Evolutionary conservation across 2,797 vertebrate species (phyloP).

Genomic region (Distichodus sexfasciatus): DNA sequence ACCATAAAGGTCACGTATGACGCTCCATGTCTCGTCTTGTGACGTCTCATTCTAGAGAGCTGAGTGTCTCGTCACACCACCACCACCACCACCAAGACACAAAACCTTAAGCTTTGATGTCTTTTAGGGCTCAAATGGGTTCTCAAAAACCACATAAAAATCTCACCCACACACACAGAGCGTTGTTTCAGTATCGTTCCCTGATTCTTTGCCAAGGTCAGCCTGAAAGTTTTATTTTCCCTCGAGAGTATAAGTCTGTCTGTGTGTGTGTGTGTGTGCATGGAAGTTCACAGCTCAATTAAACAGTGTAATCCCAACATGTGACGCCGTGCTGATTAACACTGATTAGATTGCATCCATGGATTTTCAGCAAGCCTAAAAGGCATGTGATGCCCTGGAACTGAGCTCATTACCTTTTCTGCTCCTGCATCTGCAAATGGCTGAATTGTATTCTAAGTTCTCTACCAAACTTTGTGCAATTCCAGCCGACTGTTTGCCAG

Average conservation of each 20-base stretch:
- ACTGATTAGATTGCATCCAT: constrained; percentile 59
- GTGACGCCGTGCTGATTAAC: constrained; percentile 57
- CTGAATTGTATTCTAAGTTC: not conserved
- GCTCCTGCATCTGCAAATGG: constrained; percentile 47
- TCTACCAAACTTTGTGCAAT: not conserved
- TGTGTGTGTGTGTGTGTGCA: not conserved
- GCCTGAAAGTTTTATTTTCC: constrained; percentile 50
- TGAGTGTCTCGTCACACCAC: no score
- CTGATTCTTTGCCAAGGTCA: constrained; percentile 48
- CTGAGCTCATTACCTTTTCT: constrained; percentile 50
- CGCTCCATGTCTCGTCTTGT: no score
- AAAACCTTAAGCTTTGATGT: no score
- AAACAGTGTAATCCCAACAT: constrained; percentile 60
- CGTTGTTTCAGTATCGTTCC: constrained; percentile 43
- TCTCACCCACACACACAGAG: constrained; percentile 41
- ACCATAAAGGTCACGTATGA: no score
- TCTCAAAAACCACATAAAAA: no score
- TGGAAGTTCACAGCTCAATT: constrained; percentile 57
- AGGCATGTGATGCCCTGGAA: constrained; percentile 55
- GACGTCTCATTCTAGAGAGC: no score
- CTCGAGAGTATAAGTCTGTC: not conserved
- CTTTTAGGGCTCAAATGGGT: no score
- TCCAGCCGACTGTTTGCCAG: not conserved
- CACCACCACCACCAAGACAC: no score
- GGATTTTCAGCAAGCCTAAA: constrained; percentile 55